phyloP scores from a whole-genome alignment of 2,888 invertebrate genomes.

The Eilema griseolum region DNA sequence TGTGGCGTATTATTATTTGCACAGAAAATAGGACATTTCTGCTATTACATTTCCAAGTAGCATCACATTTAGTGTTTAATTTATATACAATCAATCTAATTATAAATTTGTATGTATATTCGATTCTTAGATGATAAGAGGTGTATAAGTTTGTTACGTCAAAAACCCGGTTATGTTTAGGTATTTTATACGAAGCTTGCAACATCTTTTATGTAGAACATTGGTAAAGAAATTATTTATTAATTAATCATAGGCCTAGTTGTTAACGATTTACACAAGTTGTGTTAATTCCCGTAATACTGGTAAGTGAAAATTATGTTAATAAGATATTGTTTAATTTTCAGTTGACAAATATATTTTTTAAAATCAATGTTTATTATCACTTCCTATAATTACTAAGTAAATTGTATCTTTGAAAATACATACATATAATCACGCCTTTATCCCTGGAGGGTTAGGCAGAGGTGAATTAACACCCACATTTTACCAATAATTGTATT shows the following conservation, averaged over 20 bases:
- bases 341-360: conserved; percentile 87
- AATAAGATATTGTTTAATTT: conserved; percentile 82
- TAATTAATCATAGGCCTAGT: conserved; percentile 72
- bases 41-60: conserved; percentile 42
- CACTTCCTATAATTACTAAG: background rate
- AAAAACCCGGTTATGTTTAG: conserved; percentile 63
- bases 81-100: conserved; percentile 57
- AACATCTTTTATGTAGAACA: conserved; percentile 47
- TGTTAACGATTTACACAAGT: conserved; percentile 70
- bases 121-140: conserved; percentile 75
- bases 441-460: no score
- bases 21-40: background rate
- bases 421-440: no score
- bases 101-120: conserved; percentile 79
- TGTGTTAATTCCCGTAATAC: conserved; percentile 79
- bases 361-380: conserved; percentile 55
- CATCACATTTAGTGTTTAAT: conserved; percentile 44
- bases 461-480: no score
- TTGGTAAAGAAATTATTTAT: conserved; percentile 64
- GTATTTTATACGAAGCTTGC: conserved; percentile 52
- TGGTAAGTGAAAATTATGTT: conserved; percentile 77
- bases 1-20: background rate
- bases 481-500: no score
- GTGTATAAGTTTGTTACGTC: conserved; percentile 75
- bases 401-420: background rate